Base-by-base conservation (phyloP, 2,113 vertebrate species). In the Porphyrio hochstetteri region DNA sequence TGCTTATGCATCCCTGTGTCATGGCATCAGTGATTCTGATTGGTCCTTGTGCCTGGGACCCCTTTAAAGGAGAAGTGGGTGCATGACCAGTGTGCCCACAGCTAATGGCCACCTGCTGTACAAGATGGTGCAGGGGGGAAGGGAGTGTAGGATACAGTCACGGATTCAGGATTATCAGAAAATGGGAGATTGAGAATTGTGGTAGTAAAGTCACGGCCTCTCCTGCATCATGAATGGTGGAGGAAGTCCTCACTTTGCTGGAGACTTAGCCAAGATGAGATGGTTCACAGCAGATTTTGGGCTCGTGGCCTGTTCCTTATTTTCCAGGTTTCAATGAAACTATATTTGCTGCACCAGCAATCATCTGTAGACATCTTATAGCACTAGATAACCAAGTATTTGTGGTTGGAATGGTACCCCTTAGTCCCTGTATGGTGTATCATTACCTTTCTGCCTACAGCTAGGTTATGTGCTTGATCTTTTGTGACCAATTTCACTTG, bases 81-180 rank as follows among this genome's bases (percentile, higher is more conserved):
- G 10, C 0, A 7, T 68, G 33, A 23, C 64, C 40, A 33, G 10
- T 2, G 6, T 2, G 4, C 17, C 44, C 35, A 1, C 7, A 29
- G 33, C 48, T 83, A 20, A 4, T 80, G n/a, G 42, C 36, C 3
- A 6, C 68, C 29, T 72, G 29, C 42, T 27, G 2, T n/a, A 48
- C 20, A 2, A 2, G 24, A 4, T 18, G 24, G 20, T 16, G 8
- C 48, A 33, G 25, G 2, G 2, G 4, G 23, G 25, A 16, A 67
- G 29, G 8, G 33, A 57, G 15, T 8, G 38, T 38, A 21, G 38
- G 9, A 3, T 36, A 16, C 7, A 10, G 28, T 28, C 42, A 19
- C 0, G 5, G 24, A 6, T 52, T 10, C 5, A 29, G 35, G 53
- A 44, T 35, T 75, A 27, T 52, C 17, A 82, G 33, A 60, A 88